Evolutionary conservation across 2,113 vertebrate genomes (phyloP).

Genomic region (Orcinus orca): DNA sequence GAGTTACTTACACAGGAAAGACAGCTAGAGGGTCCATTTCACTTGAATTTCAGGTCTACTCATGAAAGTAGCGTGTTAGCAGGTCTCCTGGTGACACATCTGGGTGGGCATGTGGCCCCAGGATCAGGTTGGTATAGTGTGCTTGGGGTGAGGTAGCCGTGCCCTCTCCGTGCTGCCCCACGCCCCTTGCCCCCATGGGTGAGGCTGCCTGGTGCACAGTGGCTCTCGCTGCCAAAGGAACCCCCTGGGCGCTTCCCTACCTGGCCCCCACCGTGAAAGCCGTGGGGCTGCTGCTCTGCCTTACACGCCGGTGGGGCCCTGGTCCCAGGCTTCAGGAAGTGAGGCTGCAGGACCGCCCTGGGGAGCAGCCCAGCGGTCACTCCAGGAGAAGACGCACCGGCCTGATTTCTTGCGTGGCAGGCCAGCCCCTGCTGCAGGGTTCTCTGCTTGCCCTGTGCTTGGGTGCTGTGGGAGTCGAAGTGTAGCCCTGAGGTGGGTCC

Average conservation of each 20-base stretch:
- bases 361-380: not conserved
- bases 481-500: not conserved
- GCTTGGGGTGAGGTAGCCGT: not conserved
- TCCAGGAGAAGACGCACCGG: not conserved
- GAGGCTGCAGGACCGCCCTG: not conserved
- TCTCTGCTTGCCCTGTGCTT: not conserved
- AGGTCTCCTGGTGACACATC: slow-evolving; percentile 70
- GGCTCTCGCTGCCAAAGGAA: not conserved
- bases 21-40: slow-evolving; percentile 63
- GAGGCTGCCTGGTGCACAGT: fast-evolving
- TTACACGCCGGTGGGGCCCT: not conserved
- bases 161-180: not conserved
- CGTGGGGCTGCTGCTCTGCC: not conserved
- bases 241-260: not conserved
- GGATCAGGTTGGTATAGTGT: not conserved
- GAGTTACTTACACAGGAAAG: slow-evolving; percentile 28
- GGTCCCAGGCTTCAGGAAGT: not conserved
- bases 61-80: slow-evolving; percentile 67
- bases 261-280: not conserved
- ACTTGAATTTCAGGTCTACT: slow-evolving; percentile 80
- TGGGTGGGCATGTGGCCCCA: slow-evolving; percentile 57
- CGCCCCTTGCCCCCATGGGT: not conserved
- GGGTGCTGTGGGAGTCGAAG: not conserved
- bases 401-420: not conserved
- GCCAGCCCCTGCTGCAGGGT: not conserved